Percentiles rank a stretch among this genome's conserved stretches.
phyloP scores from a whole-genome alignment of 2,888 invertebrate species.

The Lepetodrilus schrolli region DNA sequence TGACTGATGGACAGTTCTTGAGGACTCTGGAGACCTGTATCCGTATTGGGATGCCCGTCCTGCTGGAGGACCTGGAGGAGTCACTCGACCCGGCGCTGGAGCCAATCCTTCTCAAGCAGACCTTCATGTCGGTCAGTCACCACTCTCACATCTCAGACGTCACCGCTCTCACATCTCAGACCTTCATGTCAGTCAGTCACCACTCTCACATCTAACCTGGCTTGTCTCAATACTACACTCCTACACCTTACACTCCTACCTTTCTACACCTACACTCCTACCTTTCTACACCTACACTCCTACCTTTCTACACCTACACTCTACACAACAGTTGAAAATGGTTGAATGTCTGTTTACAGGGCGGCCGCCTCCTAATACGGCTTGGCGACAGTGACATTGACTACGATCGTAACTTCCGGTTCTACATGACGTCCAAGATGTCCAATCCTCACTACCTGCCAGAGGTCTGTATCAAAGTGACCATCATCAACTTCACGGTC shows the following conservation, averaged over 20 bases:
- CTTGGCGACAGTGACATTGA: constrained; percentile 76
- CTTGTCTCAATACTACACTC: no score
- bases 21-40: constrained; percentile 76
- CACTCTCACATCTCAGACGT: neutral
- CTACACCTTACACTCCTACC: no score
- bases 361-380: constrained; percentile 74
- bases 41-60: constrained; percentile 75
- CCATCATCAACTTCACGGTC: constrained; percentile 76
- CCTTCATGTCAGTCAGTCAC: no score
- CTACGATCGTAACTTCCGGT: constrained; percentile 75
- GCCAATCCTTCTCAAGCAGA: constrained; percentile 81
- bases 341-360: constrained; percentile 52
- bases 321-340: no score
- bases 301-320: no score
- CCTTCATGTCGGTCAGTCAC: constrained; percentile 81
- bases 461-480: constrained; percentile 76
- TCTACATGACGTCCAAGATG: constrained; percentile 76
- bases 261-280: no score
- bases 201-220: no score
- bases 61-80: constrained; percentile 75
- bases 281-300: no score
- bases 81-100: constrained; percentile 75
- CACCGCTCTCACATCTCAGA: neutral
- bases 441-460: constrained; percentile 76
- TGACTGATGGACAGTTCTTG: constrained; percentile 74